Percentiles rank a stretch among this genome's conserved stretches.
These are phyloP conservation scores for Gobiocypris rarus DNA, from an alignment of 2,113 vertebrate species.

Conservation along the genomic window DNA sequence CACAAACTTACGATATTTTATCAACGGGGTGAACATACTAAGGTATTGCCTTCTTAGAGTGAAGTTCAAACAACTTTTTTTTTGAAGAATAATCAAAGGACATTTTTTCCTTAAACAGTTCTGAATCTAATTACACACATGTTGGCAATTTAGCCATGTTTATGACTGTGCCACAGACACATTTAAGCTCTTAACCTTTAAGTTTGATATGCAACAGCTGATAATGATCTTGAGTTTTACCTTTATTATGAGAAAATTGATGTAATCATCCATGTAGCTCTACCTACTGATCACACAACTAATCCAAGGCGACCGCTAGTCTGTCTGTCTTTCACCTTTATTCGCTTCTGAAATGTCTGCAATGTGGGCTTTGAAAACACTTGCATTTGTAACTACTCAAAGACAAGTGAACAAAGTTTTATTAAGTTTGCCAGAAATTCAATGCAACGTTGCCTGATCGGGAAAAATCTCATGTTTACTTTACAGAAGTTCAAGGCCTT, in stretches of 20 bases:
- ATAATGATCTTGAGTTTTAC: slow-evolving; percentile 29
- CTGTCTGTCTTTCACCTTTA: slow-evolving; percentile 10
- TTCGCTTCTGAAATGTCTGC: neutral
- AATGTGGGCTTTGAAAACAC: neutral
- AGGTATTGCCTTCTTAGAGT: neutral
- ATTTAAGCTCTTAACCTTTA: slow-evolving; percentile 52
- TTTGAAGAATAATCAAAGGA: neutral
- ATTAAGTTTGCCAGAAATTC: neutral
- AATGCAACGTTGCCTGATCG: neutral
- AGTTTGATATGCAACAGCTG: slow-evolving; percentile 41
- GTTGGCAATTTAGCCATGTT: slow-evolving; percentile 52
- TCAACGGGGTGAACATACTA: neutral
- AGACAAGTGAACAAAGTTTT: neutral
- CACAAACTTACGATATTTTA: neutral
- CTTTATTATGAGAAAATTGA: slow-evolving; percentile 37
- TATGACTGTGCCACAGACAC: slow-evolving; percentile 38
- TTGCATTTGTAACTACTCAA: neutral
- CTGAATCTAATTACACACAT: slow-evolving; percentile 38
- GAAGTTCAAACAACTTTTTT: neutral
- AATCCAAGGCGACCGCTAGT: slow-evolving; percentile 5
- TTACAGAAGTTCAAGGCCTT: slow-evolving; percentile 31
- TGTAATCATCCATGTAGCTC: slow-evolving; percentile 25
- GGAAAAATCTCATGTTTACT: slow-evolving; percentile 40
- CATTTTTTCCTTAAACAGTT: neutral
- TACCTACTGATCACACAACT: slow-evolving; percentile 18